phyloP scores from a whole-genome alignment of 2,888 invertebrate genomes.

The Orthosia gracilis region DNA sequence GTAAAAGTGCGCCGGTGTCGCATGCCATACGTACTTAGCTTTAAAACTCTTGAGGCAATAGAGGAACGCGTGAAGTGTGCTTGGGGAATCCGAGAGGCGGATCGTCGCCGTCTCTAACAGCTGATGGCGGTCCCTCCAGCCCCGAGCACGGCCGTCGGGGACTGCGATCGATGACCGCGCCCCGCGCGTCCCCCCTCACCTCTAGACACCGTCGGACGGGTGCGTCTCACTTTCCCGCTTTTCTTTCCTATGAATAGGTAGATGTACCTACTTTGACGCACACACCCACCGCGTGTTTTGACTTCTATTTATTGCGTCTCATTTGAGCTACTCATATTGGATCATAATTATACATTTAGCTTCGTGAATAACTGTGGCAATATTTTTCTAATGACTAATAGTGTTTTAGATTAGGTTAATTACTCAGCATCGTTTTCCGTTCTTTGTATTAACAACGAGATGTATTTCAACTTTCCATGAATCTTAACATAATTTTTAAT shows the following conservation, averaged over 20 bases:
- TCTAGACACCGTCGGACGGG: constrained; percentile 77
- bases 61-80: constrained; percentile 58
- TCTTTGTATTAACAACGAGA: background rate
- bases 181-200: constrained; percentile 81
- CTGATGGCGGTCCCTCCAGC: constrained; percentile 84
- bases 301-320: constrained; percentile 69
- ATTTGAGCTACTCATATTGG: constrained; percentile 75
- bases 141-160: constrained; percentile 78
- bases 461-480: background rate
- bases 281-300: constrained; percentile 72
- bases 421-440: background rate
- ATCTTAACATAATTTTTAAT: background rate
- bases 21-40: constrained; percentile 47
- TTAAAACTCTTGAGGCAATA: constrained; percentile 59
- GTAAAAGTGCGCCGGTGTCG: constrained; percentile 35
- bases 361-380: constrained; percentile 47
- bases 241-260: constrained; percentile 82
- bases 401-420: constrained; percentile 15
- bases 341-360: constrained; percentile 70
- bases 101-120: constrained; percentile 81
- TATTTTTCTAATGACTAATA: constrained; percentile 32
- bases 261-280: constrained; percentile 64
- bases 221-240: constrained; percentile 86
- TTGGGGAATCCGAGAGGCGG: constrained; percentile 67
- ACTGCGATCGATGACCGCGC: constrained; percentile 87